Conservation (phyloP, 1,140 invertebrate species). For the Micrasema minimum region DNA sequence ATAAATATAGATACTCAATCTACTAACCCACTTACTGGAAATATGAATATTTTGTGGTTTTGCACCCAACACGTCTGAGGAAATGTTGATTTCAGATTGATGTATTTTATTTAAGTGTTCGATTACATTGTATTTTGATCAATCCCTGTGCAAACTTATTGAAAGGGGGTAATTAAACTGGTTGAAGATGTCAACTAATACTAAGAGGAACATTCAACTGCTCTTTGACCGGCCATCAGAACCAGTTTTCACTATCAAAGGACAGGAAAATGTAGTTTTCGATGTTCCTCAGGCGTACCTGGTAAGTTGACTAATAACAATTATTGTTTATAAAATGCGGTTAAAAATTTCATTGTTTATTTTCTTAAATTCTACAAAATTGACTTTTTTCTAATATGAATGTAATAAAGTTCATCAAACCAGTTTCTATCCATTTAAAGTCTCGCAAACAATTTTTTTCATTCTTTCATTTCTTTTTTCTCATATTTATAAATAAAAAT, state of each 20-base stretch:
- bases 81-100: conserved; percentile 8
- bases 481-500: too few species aligned
- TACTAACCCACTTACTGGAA: too few species aligned
- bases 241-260: conserved; percentile 73
- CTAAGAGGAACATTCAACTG: conserved; percentile 58
- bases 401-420: neutral
- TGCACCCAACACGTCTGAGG: conserved; percentile 39
- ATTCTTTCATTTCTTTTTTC: too few species aligned
- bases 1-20: too few species aligned
- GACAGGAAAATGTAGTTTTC: conserved; percentile 68
- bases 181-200: conserved; percentile 5
- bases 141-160: neutral
- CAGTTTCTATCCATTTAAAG: neutral
- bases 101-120: conserved; percentile 14
- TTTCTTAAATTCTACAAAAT: neutral
- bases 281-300: conserved; percentile 68
- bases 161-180: neutral
- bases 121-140: conserved; percentile 4
- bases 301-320: conserved; percentile 43
- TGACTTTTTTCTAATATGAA: too few species aligned
- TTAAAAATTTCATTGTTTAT: neutral
- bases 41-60: conserved; percentile 36
- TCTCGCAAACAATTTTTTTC: too few species aligned
- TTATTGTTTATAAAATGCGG: neutral
- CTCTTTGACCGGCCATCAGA: conserved; percentile 73